Conservation (phyloP, 2,888 invertebrate genomes). For the Syrista parreyssii region DNA sequence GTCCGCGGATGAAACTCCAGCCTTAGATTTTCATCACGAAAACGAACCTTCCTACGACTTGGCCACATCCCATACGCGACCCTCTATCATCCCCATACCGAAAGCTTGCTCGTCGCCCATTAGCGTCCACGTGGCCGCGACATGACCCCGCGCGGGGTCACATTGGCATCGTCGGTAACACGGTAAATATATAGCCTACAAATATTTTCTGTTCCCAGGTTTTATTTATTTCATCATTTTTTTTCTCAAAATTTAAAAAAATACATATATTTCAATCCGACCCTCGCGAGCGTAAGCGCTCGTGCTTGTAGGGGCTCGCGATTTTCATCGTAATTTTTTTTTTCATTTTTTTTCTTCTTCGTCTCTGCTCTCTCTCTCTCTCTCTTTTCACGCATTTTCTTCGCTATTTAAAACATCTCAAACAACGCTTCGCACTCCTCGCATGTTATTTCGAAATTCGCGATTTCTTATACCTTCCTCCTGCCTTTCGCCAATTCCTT, state of each 20-base stretch:
- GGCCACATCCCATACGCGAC: not conserved
- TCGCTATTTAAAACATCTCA: slow-evolving; percentile 44
- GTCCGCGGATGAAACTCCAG: not conserved
- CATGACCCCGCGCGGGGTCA: slow-evolving; percentile 31
- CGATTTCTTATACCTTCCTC: not conserved
- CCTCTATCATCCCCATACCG: not conserved
- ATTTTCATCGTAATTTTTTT: slow-evolving; percentile 32
- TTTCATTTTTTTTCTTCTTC: slow-evolving; percentile 23
- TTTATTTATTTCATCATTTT: slow-evolving; percentile 37
- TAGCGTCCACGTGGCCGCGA: slow-evolving; percentile 16
- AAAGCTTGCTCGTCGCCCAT: not conserved
- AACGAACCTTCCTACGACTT: not conserved
- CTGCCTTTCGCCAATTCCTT: not conserved
- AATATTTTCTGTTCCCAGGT: slow-evolving; percentile 55
- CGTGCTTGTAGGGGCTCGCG: slow-evolving; percentile 29
- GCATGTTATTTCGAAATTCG: not conserved
- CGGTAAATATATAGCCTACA: slow-evolving; percentile 54
- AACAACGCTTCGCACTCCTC: slow-evolving; percentile 33
- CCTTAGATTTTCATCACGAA: not conserved
- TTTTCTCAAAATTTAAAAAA: slow-evolving; percentile 65
- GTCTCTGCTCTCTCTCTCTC: slow-evolving; percentile 8
- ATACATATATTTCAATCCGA: slow-evolving; percentile 63
- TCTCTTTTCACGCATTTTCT: slow-evolving; percentile 30
- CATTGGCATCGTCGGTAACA: slow-evolving; percentile 39
- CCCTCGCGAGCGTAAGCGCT: slow-evolving; percentile 22